Evolutionary conservation across 2,888 invertebrate species (phyloP), one percentile per base, ranked within the genome.

Genomic region (Cosmia pyralina): DNA sequence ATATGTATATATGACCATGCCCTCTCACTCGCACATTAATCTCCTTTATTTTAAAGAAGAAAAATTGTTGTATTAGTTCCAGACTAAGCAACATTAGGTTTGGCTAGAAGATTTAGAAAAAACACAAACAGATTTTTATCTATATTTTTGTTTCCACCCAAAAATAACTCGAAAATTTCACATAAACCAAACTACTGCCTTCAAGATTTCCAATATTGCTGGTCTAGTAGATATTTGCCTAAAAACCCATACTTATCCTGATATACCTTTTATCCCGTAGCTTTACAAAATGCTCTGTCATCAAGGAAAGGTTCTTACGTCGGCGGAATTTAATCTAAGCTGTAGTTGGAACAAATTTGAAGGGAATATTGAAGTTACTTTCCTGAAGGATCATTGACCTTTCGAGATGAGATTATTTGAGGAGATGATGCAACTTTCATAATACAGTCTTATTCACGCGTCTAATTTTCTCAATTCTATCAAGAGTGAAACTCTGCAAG

Each of bases 321-420:
- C 66, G 64, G 52, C 85, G 58, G 60, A 86, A 84, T 84, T 86
- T 84, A 86, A 84, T 83, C 77, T 75, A 69, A 84, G 81, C 84
- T 81, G 68, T 71, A 84, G 71, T 76, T 68, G 64, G 76, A 81
- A 63, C 60, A 70, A 81, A 74, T 80, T 80, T 75, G 22, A 65
- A 69, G 58, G 19, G 65, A 62, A 76, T 67, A 77, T 81, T 77
- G 57, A 67, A 75, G 69, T 67, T 67, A 66, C 58, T 83, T 58
- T 80, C 50, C 38, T 58, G 22, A 19, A 46, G 11, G 67, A 75
- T 69, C 67, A 70, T 64, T 65, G 81, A 53, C 64, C 64, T 60
- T 57, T 55, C 11, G 2, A 22, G 19, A 62, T 60, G 57, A 64
- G 64, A 59, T 70, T 55, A 60, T 64, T 70, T 70, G 19, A 59